Evolutionary conservation across 1,140 invertebrate species (phyloP).

Genomic region (Gonioctena quinquepunctata): DNA sequence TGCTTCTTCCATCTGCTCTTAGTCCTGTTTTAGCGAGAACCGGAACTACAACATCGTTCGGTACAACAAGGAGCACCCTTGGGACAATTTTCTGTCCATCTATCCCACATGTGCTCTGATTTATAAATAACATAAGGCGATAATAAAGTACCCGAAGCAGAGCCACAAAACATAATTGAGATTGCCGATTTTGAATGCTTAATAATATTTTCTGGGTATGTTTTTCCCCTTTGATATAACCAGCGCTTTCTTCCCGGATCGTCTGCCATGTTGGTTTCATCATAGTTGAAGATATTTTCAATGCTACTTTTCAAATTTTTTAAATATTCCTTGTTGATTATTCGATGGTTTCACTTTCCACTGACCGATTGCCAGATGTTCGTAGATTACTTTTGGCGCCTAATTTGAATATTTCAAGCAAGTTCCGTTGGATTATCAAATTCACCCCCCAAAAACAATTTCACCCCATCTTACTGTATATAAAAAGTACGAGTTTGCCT

Average conservation of each 20-base stretch:
- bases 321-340: too few species aligned
- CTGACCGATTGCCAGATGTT: too few species aligned
- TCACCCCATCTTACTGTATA: too few species aligned
- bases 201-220: background rate
- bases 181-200: conserved; percentile 31
- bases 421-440: too few species aligned
- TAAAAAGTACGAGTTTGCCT: too few species aligned
- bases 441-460: too few species aligned
- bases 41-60: background rate
- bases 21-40: conserved; percentile 37
- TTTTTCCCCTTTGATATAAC: background rate
- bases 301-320: background rate
- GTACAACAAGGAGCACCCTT: conserved; percentile 35
- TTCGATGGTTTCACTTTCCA: too few species aligned
- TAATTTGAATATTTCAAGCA: too few species aligned
- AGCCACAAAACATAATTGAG: conserved; percentile 50
- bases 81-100: conserved; percentile 46
- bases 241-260: background rate
- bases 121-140: conserved; percentile 49
- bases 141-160: conserved; percentile 38
- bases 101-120: conserved; percentile 35
- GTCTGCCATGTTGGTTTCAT: background rate
- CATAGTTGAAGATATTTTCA: background rate
- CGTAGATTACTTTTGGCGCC: too few species aligned
- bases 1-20: conserved; percentile 34